Conservation (phyloP, 2,113 vertebrate species). For the Misgurnus mizolepis region DNA sequence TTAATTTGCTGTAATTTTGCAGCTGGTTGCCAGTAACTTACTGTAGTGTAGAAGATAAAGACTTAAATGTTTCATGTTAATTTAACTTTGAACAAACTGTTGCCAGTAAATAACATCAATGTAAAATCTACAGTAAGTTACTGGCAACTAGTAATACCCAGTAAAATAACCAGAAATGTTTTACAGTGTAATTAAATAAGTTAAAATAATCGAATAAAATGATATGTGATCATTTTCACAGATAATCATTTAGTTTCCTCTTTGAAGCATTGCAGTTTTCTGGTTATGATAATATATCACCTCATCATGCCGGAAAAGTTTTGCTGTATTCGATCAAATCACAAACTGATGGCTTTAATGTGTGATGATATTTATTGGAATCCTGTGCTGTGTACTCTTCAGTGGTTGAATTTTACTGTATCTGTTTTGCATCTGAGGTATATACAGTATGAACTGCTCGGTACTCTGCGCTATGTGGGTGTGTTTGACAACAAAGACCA, state of each 20-base stretch:
- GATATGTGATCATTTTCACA: no score
- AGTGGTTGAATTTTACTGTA: background rate
- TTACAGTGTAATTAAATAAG: background rate
- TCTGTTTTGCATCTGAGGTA: background rate
- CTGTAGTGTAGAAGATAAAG: no score
- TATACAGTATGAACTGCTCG: background rate
- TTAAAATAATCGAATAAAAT: no score
- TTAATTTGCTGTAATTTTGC: no score
- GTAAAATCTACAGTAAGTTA: no score
- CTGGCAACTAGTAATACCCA: no score
- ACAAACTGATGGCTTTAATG: background rate
- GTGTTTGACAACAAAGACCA: conserved; percentile 27
- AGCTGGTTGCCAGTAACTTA: no score
- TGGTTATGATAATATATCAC: conserved; percentile 12
- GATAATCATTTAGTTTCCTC: background rate
- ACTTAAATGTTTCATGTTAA: no score
- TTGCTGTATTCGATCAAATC: background rate
- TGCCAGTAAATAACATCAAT: no score
- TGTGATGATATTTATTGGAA: background rate
- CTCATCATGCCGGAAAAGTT: background rate
- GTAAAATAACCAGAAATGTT: no score
- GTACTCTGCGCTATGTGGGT: conserved; percentile 27
- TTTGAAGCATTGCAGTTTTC: conserved; percentile 37
- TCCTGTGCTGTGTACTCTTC: background rate
- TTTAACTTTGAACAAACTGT: no score